Percentiles rank a stretch among this genome's conserved stretches.
phyloP scores from a whole-genome alignment of 1,140 invertebrate species.

The Manduca sexta region DNA sequence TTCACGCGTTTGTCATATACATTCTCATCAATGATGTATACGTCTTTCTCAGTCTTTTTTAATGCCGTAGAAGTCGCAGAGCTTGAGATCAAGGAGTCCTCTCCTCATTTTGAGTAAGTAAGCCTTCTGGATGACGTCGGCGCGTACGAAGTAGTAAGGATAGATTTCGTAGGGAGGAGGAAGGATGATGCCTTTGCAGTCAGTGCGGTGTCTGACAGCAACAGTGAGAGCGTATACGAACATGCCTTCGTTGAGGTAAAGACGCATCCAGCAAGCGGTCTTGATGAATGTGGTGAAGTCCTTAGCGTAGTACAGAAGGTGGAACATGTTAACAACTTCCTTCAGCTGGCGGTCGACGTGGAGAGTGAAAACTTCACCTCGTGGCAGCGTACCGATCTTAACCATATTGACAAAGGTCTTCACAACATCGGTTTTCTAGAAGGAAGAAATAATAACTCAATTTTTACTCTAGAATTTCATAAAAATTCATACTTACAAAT shows the following conservation, averaged over 20 bases:
- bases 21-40: slow-evolving; percentile 65
- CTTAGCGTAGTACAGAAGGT: slow-evolving; percentile 80
- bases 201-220: slow-evolving; percentile 76
- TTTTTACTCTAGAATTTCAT: not conserved
- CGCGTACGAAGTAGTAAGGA: slow-evolving; percentile 78
- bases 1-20: slow-evolving; percentile 54
- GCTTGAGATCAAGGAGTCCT: slow-evolving; percentile 50
- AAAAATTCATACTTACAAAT: not conserved
- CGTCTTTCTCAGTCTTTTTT: slow-evolving; percentile 57
- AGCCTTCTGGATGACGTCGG: slow-evolving; percentile 75
- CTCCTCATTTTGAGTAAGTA: slow-evolving; percentile 74
- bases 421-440: slow-evolving; percentile 74
- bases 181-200: slow-evolving; percentile 75
- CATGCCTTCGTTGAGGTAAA: slow-evolving; percentile 76
- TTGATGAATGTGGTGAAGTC: slow-evolving; percentile 75
- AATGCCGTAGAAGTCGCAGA: slow-evolving; percentile 57
- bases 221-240: slow-evolving; percentile 77
- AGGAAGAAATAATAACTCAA: slow-evolving; percentile 4
- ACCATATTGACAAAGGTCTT: slow-evolving; percentile 75
- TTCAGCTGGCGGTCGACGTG: slow-evolving; percentile 76
- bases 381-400: slow-evolving; percentile 73
- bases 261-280: slow-evolving; percentile 77
- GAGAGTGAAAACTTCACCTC: slow-evolving; percentile 77
- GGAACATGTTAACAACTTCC: slow-evolving; percentile 78
- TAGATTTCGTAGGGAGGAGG: slow-evolving; percentile 81